phyloP scores from a whole-genome alignment of 2,888 invertebrate species.

The Hirtodrosophila trivittata region DNA sequence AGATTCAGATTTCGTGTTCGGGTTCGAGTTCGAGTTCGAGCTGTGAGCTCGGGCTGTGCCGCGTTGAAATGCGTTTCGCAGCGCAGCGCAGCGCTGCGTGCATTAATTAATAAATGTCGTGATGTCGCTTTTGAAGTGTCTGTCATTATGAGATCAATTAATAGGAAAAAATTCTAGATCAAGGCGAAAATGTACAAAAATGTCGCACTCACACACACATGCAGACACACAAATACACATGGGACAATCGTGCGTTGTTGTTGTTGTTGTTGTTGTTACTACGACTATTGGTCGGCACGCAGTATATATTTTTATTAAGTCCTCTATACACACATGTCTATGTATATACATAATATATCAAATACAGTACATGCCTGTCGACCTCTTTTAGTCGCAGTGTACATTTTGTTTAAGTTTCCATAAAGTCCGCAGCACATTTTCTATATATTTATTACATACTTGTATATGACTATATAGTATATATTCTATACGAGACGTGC shows the following conservation, averaged over 20 bases:
- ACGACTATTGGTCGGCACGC: conserved; percentile 60
- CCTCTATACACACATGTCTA: conserved; percentile 29
- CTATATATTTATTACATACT: neutral
- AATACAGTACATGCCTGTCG: conserved; percentile 26
- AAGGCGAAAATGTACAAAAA: conserved; percentile 75
- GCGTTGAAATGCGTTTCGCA: conserved; percentile 5
- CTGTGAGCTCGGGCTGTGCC: conserved; percentile 28
- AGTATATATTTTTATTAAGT: conserved; percentile 43
- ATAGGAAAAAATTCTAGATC: conserved; percentile 83
- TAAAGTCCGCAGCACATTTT: too few species aligned
- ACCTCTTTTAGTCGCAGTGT: conserved; percentile 29
- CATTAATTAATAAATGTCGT: conserved; percentile 81
- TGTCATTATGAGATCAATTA: conserved; percentile 83
- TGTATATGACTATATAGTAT: neutral
- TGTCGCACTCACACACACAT: conserved; percentile 60
- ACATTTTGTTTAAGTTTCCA: conserved; percentile 30
- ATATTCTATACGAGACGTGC: neutral
- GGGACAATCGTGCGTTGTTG: conserved; percentile 53
- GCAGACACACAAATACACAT: conserved; percentile 10
- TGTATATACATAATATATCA: neutral
- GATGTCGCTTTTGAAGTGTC: conserved; percentile 81
- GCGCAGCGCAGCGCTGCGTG: conserved; percentile 51
- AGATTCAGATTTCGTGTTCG: conserved; percentile 40
- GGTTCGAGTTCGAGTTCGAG: conserved; percentile 33
- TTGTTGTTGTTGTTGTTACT: too few species aligned